Conservation (phyloP, 2,888 invertebrate genomes). For the Parnassius glacialis region DNA sequence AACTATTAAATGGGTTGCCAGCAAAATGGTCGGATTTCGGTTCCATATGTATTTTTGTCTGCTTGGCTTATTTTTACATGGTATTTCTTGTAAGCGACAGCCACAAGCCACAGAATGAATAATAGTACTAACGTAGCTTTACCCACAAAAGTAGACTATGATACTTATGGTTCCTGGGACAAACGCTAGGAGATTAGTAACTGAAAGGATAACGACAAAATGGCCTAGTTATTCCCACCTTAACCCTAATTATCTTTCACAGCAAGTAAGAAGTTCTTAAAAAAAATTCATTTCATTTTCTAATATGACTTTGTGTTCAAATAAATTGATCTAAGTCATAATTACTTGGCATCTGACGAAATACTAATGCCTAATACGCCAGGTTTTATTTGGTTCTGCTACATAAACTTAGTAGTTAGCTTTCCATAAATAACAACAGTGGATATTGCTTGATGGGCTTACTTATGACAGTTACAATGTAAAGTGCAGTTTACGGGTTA, state of each 20-base stretch:
- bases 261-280: no score
- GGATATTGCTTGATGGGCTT: no score
- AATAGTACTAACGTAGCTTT: not conserved
- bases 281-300: no score
- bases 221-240: no score
- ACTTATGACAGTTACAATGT: no score
- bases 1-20: slow-evolving; percentile 54
- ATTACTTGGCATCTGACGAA: no score
- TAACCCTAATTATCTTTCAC: no score
- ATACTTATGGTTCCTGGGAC: slow-evolving; percentile 45
- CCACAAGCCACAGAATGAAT: not conserved
- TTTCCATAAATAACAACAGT: no score
- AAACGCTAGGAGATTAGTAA: slow-evolving; percentile 23
- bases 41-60: slow-evolving; percentile 29
- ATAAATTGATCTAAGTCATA: no score
- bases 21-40: slow-evolving; percentile 45
- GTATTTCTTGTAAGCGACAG: not conserved
- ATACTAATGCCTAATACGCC: not conserved
- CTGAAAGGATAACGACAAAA: not conserved
- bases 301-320: no score
- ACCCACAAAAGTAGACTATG: not conserved
- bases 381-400: not conserved
- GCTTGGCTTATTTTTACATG: not conserved
- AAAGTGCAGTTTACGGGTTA: no score
- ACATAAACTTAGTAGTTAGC: not conserved